phyloP scores from a whole-genome alignment of 2,888 invertebrate genomes.

The Acanthopleura granulata region DNA sequence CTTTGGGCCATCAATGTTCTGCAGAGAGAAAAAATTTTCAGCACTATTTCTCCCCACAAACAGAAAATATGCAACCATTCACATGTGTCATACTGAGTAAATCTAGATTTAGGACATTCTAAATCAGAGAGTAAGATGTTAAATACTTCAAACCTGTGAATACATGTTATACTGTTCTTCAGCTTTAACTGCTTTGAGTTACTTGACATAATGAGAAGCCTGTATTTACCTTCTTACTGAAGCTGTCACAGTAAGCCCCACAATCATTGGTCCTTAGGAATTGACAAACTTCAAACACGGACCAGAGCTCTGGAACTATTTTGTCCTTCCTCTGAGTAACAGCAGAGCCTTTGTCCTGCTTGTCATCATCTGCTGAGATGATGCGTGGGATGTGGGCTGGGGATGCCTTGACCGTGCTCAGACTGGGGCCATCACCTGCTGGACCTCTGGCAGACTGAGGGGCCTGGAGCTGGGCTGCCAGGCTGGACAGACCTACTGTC shows the following conservation, averaged over 20 bases:
- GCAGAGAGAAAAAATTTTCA: conserved; percentile 53
- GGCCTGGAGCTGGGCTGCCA: conserved; percentile 10
- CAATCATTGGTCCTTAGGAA: conserved; percentile 91
- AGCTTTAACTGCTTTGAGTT: background rate
- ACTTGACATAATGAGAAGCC: background rate
- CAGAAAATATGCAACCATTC: background rate
- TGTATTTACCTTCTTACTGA: conserved; percentile 72
- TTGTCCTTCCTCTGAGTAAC: conserved; percentile 44
- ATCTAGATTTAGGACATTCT: too few species aligned
- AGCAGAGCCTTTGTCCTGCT: conserved; percentile 31
- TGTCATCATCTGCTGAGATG: conserved; percentile 24
- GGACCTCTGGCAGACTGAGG: background rate
- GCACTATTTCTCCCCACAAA: background rate
- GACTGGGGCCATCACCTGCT: background rate
- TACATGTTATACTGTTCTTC: too few species aligned
- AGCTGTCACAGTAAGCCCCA: conserved; percentile 75
- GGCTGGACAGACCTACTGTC: background rate
- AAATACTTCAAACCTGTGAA: too few species aligned
- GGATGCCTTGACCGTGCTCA: background rate
- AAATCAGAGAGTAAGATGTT: too few species aligned
- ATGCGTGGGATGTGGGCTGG: conserved; percentile 20
- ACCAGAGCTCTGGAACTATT: conserved; percentile 81
- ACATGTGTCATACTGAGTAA: background rate
- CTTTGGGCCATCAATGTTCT: conserved; percentile 85
- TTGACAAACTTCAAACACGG: conserved; percentile 86